phyloP scores from a whole-genome alignment of 2,113 vertebrate species.

The Stegastes partitus region DNA sequence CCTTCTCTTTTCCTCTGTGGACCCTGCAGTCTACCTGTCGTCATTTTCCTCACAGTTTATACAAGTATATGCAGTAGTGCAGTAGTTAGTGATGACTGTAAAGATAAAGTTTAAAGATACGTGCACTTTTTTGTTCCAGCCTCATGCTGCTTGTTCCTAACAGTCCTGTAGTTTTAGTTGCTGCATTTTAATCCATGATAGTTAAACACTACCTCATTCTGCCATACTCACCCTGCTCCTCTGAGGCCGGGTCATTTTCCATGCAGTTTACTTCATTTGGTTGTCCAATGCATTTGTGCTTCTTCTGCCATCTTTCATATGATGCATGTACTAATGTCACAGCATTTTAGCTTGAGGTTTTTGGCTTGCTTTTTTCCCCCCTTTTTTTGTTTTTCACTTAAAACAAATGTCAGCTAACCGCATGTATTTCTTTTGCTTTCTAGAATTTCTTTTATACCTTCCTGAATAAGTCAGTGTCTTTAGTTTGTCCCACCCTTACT shows the following conservation, averaged over 20 bases:
- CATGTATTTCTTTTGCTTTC: constrained; percentile 12
- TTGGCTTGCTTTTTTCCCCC: not conserved
- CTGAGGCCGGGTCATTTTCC: not conserved
- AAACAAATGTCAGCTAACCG: constrained; percentile 10
- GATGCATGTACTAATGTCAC: constrained; percentile 25
- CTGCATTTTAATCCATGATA: constrained; percentile 9
- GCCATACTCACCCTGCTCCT: constrained; percentile 4
- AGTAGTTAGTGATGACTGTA: constrained; percentile 28
- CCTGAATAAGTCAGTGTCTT: not conserved
- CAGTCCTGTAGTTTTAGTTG: not conserved
- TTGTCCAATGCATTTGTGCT: constrained; percentile 13
- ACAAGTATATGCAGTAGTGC: not conserved
- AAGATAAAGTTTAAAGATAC: constrained; percentile 47
- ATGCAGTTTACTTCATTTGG: not conserved
- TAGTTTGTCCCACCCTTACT: not conserved
- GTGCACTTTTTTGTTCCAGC: constrained; percentile 8
- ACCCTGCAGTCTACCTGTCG: constrained; percentile 47
- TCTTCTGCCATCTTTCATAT: not conserved
- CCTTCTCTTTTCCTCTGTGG: constrained; percentile 63
- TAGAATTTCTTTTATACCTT: not conserved
- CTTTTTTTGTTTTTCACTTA: not conserved
- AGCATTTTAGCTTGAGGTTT: not conserved
- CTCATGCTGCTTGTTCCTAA: not conserved
- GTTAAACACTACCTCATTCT: not conserved
- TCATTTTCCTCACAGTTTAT: constrained; percentile 22